Conservation (phyloP, 92 coral and sea anemone species). For the Porites divaricata region DNA sequence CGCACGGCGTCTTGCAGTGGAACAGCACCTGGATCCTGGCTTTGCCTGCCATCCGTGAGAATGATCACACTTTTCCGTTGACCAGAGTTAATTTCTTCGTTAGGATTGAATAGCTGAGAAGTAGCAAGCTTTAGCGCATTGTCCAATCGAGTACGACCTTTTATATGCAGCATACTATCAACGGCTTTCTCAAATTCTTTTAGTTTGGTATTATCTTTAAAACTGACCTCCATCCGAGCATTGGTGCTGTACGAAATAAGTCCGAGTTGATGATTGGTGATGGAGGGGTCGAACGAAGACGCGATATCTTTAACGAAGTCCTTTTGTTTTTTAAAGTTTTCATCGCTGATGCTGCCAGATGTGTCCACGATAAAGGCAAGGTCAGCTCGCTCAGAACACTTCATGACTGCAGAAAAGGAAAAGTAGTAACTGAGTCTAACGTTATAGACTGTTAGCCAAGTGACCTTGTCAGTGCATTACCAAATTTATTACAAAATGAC, state of each 20-base stretch:
- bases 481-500: no score
- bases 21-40: slow-evolving; percentile 63
- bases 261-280: slow-evolving; percentile 64
- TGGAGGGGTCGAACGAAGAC: slow-evolving; percentile 61
- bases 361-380: slow-evolving; percentile 87
- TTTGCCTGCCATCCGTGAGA: slow-evolving; percentile 89
- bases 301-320: slow-evolving; percentile 84
- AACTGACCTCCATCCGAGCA: slow-evolving; percentile 52
- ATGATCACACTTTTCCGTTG: slow-evolving; percentile 77
- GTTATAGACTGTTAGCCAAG: no score
- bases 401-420: slow-evolving; percentile 6
- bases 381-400: slow-evolving; percentile 73
- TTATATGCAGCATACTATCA: slow-evolving; percentile 62
- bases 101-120: slow-evolving; percentile 53
- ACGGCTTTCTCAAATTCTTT: slow-evolving; percentile 61
- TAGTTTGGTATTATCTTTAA: slow-evolving; percentile 11
- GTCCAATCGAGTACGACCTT: slow-evolving; percentile 86
- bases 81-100: slow-evolving; percentile 75
- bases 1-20: slow-evolving; percentile 54
- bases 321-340: slow-evolving; percentile 74
- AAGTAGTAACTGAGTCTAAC: neutral
- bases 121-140: slow-evolving; percentile 76
- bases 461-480: no score
- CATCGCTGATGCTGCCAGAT: slow-evolving; percentile 82
- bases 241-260: slow-evolving; percentile 76